Conservation (phyloP, 2,113 vertebrate genomes). For the Carassius gibelio region DNA sequence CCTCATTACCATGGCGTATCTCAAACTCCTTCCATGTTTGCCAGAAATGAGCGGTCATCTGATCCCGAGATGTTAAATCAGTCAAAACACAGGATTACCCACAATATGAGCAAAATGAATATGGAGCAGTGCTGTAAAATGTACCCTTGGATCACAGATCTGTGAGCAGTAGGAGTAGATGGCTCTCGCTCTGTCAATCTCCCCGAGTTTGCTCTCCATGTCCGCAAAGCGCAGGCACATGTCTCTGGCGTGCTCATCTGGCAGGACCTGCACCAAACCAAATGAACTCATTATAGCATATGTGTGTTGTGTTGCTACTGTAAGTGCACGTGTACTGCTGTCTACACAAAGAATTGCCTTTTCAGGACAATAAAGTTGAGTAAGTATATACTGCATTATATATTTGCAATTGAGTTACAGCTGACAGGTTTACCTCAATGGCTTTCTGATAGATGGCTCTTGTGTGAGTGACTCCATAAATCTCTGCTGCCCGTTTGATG, state of each 20-base stretch:
- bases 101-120: background rate
- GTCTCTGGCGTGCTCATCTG: constrained; percentile 87
- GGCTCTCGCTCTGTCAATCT: constrained; percentile 88
- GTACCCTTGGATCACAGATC: constrained; percentile 91
- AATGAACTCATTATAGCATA: background rate
- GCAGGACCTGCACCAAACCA: constrained; percentile 78
- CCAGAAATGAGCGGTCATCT: constrained; percentile 90
- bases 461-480: constrained; percentile 92
- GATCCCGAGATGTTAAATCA: background rate
- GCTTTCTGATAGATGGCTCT: constrained; percentile 90
- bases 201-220: constrained; percentile 93
- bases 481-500: constrained; percentile 90
- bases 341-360: too few species aligned
- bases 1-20: constrained; percentile 91
- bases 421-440: constrained; percentile 79
- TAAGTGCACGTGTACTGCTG: too few species aligned
- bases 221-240: constrained; percentile 91
- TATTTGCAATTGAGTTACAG: background rate
- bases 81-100: background rate
- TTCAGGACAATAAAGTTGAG: too few species aligned
- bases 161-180: constrained; percentile 95
- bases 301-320: too few species aligned
- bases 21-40: constrained; percentile 95
- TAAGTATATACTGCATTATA: too few species aligned
- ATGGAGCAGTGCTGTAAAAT: background rate